phyloP scores from a whole-genome alignment of 1,140 invertebrate species.

The Riptortus pedestris region DNA sequence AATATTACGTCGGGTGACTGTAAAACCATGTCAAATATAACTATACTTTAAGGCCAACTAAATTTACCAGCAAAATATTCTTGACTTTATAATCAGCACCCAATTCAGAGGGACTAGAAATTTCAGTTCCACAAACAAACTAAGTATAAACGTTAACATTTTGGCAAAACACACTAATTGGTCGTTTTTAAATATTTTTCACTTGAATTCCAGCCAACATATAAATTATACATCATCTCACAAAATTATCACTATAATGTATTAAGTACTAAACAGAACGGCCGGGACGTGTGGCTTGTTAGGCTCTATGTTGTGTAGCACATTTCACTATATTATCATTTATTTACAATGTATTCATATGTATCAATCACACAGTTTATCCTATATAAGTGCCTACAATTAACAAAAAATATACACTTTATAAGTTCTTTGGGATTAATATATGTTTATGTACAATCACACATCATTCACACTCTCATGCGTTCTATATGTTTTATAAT shows the following conservation, averaged over 20 bases:
- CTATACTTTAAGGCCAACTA: background rate
- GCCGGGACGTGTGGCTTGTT: constrained; percentile 5
- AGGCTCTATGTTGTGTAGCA: constrained; percentile 5
- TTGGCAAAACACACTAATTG: constrained; percentile 15
- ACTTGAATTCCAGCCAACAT: background rate
- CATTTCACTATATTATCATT: background rate
- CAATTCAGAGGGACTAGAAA: background rate
- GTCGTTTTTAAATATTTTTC: background rate
- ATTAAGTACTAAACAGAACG: constrained; percentile 2
- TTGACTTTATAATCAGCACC: background rate
- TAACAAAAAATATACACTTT: background rate
- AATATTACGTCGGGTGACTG: background rate
- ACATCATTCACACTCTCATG: background rate
- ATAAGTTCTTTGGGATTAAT: background rate
- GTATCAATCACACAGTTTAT: background rate
- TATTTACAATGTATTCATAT: background rate
- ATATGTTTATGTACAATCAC: background rate
- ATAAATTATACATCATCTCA: constrained; percentile 4
- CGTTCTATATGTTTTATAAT: no score
- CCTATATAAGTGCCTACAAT: background rate
- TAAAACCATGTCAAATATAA: background rate
- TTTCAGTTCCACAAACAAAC: background rate
- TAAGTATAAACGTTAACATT: constrained; percentile 11
- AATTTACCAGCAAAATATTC: constrained; percentile 1
- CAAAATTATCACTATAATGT: constrained; percentile 15